Base-by-base conservation (phyloP, 2,888 invertebrate genomes). In the Drosophila cracens region DNA sequence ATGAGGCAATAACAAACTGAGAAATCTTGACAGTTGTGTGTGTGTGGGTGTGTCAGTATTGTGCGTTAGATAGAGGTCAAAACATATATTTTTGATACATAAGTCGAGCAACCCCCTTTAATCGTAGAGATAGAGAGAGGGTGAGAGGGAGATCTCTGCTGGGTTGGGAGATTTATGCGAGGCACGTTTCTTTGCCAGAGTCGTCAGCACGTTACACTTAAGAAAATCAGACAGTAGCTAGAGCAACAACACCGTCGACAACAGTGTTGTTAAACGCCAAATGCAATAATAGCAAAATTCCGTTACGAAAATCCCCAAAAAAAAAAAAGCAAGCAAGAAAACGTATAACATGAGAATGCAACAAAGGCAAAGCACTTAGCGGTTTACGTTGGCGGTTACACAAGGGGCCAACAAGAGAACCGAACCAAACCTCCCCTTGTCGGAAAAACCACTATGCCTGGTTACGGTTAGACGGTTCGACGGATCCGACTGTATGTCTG, bases 331-430 rank as follows among this genome's bases (percentile, higher is more conserved):
- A 21, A n/a, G 7, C 0, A 4, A 21, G 46, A 46, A 38, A 56
- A 38, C 27, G 38, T 56, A 43, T 31, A n/a, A 43, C 62, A 57
- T 52, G 66, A 40, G 63, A 71, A 76, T 75, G 79, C 76, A 82
- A 83, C 82, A 83, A 83, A 78, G 82, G 83, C 67, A 76, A 64
- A 83, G 76, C 87, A 83, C 83, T 83, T 83, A 86, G 83, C 79
- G 83, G 87, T 83, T 81, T 74, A 67, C 54, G 63, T 70, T 74
- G 70, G 84, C 66, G 82, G 82, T 81, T 57, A 54, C 48, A 67
- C 49, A 36, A 56, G 56, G 38, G 56, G 38, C 56, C n/a, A 56
- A 38, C 56, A 56, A 38, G n/a, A 38, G 31, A 25, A 29, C 13
- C 1, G 5, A 21, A 52, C 16, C 13, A 33, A 49, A 40, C 48